These are phyloP conservation scores for Dendrolimus houi DNA, from an alignment of 2,888 invertebrate species.

Conservation along the genomic window DNA sequence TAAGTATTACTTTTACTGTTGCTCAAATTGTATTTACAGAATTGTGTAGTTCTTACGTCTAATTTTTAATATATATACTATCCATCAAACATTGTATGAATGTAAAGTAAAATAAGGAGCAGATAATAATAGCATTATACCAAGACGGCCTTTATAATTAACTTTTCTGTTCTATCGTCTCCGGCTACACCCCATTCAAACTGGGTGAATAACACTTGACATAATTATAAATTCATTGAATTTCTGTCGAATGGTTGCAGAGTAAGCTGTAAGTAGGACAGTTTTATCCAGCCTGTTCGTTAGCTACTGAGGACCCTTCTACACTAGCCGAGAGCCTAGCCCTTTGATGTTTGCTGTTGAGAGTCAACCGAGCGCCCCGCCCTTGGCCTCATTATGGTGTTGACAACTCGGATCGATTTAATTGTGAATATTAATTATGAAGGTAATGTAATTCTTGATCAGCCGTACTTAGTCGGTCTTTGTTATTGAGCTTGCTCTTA, in stretches of 20 bases:
- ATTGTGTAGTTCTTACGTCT: no score
- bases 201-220: constrained; percentile 4
- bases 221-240: constrained; percentile 15
- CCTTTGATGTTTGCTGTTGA: constrained; percentile 40
- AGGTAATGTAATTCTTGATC: background rate
- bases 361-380: constrained; percentile 21
- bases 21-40: no score
- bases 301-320: constrained; percentile 30
- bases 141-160: background rate
- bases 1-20: no score
- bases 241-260: constrained; percentile 23
- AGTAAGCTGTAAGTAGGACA: constrained; percentile 19
- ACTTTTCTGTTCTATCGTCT: background rate
- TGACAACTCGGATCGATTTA: constrained; percentile 29
- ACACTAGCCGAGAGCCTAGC: constrained; percentile 30
- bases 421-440: constrained; percentile 3
- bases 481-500: background rate
- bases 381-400: constrained; percentile 39
- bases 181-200: background rate
- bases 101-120: no score
- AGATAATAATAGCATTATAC: no score
- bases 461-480: background rate
- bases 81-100: no score
- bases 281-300: constrained; percentile 35
- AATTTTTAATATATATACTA: no score